Base-by-base conservation (phyloP, 1,140 invertebrate species). In the Aphis craccivora region DNA sequence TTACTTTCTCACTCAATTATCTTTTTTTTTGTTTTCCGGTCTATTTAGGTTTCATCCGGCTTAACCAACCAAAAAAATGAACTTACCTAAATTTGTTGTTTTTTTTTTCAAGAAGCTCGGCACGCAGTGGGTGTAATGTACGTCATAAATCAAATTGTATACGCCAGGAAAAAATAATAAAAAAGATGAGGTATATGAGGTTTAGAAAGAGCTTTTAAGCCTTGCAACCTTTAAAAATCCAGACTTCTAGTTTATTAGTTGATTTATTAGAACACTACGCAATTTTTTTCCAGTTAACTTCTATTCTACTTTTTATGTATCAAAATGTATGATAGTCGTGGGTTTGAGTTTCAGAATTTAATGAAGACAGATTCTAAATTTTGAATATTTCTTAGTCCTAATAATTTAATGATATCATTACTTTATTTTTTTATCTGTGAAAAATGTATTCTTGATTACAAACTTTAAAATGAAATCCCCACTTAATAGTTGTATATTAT, bases 231-330 rank as follows among this genome's bases (percentile, higher is more conserved):
- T 92, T 84, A 92, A 92, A 84, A 92, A 83, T 37, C 76, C 14
- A 51, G 76, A 81, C 45, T 92, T 83, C 40, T 91, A 76, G 37
- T 90, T 67, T 91, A 91, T 81, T 76, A 45, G 55, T 91, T 91
- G 60, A 91, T 91, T 76, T 76, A 81, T 91, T 51, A 81, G 35
- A 91, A 91, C 53, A 9, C 4, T 22, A 43, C 0, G 25, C 37
- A 40, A 55, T 51, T 53, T 37, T 90, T 90, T 90, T 37, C 18
- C 60, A n/a, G 60, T 76, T 76, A 76, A 35, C 60, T 76, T 76
- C 5, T 76, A 18, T n/a, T 76, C 4, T 76, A 76, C 60, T n/a
- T 76, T 76, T 14, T 76, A 20, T 76, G 18, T 18, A n/a, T 76
- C n/a, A n/a, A 76, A 76, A 76, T 14, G n/a, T 76, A 76, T 18